Evolutionary conservation across 2,888 invertebrate genomes (phyloP).

Genomic region (Tachina grossa): DNA sequence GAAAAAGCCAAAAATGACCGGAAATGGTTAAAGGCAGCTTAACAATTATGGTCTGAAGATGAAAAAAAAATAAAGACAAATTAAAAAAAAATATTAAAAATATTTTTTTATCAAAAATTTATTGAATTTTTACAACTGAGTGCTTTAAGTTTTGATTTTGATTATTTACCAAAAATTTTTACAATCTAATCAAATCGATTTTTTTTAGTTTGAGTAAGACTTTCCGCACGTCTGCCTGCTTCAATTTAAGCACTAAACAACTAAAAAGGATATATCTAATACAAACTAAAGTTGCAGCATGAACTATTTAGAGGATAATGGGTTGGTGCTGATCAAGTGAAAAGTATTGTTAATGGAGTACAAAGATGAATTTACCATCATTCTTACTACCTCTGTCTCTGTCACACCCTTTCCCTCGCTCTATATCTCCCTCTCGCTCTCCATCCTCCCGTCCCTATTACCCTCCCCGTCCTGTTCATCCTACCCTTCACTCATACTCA

Average conservation of each 20-base stretch:
- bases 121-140: conserved; percentile 28
- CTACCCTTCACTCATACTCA: too few species aligned
- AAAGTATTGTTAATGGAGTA: too few species aligned
- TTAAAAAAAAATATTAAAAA: not conserved
- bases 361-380: too few species aligned
- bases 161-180: not conserved
- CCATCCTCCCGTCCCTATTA: too few species aligned
- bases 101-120: too few species aligned
- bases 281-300: conserved; percentile 34
- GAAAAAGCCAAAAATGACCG: conserved; percentile 42
- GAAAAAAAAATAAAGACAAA: not conserved
- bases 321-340: conserved; percentile 2
- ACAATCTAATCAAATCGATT: conserved; percentile 18
- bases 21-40: conserved; percentile 51
- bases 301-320: not conserved
- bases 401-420: too few species aligned
- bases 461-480: too few species aligned
- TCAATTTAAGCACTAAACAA: conserved; percentile 33
- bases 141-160: conserved; percentile 9
- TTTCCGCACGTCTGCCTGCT: conserved; percentile 63
- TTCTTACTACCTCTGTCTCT: too few species aligned
- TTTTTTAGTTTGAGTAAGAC: not conserved
- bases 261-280: conserved; percentile 20
- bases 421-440: too few species aligned
- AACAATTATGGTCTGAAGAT: conserved; percentile 28